Evolutionary conservation across 2,797 vertebrate species (phyloP).

Genomic region (Phalloptychus januarius): DNA sequence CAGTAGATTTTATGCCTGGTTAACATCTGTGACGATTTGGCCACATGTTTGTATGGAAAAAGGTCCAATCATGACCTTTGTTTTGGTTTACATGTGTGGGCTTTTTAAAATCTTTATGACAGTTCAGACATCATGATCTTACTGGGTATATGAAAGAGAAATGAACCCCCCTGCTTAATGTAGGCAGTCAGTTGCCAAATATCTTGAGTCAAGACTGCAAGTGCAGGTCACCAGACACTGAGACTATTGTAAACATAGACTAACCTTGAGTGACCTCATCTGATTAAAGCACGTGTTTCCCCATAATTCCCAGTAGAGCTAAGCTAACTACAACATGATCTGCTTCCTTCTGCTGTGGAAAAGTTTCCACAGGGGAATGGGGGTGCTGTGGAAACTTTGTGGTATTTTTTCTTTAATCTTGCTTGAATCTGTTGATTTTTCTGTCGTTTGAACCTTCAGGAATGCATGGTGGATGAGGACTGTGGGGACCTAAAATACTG

Average conservation of each 20-base stretch:
- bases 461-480: conserved; percentile 95
- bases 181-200: neutral
- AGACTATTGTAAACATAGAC: neutral
- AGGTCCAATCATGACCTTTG: neutral
- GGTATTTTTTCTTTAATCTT: too few relatives aligned
- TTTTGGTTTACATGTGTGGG: neutral
- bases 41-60: neutral
- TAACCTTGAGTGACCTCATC: neutral
- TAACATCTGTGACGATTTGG: neutral
- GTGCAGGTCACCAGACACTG: neutral
- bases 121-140: neutral
- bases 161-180: neutral
- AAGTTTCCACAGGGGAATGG: too few relatives aligned
- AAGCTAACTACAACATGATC: neutral
- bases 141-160: neutral
- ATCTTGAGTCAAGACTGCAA: neutral
- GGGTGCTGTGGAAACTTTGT: too few relatives aligned
- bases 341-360: neutral
- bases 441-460: conserved; percentile 71
- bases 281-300: neutral
- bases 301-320: neutral
- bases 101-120: neutral
- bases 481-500: conserved; percentile 87
- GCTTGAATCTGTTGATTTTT: neutral
- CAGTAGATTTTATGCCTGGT: neutral